Evolutionary conservation across 2,888 invertebrate genomes (phyloP).

Genomic region (Drosophila recens): DNA sequence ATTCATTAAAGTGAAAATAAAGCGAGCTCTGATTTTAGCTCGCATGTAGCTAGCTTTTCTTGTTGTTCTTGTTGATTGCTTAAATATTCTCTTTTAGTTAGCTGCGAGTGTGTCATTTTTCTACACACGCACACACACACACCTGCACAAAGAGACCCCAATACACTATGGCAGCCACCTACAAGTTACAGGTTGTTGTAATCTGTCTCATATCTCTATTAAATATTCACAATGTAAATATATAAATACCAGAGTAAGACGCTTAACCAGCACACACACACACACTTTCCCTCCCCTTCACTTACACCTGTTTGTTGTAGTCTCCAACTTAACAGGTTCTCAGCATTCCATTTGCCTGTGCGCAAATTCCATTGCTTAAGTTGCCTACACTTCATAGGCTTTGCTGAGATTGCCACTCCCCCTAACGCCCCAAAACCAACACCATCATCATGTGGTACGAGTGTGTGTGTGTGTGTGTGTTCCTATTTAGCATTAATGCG

Average conservation of each 20-base stretch:
- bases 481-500: slow-evolving; percentile 73
- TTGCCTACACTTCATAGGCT: slow-evolving; percentile 63
- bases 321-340: slow-evolving; percentile 15
- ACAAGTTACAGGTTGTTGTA: slow-evolving; percentile 69
- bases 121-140: slow-evolving; percentile 38
- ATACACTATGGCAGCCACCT: slow-evolving; percentile 12
- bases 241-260: slow-evolving; percentile 79
- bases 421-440: not conserved
- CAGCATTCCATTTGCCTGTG: slow-evolving; percentile 38
- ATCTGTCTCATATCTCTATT: slow-evolving; percentile 73
- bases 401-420: slow-evolving; percentile 49
- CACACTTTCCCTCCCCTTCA: slow-evolving; percentile 1
- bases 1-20: slow-evolving; percentile 70
- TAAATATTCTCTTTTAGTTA: slow-evolving; percentile 74
- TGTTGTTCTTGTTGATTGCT: slow-evolving; percentile 52
- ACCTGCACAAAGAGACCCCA: slow-evolving; percentile 12
- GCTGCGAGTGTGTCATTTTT: slow-evolving; percentile 56
- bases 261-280: slow-evolving; percentile 64
- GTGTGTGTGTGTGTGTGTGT: slow-evolving; percentile 28
- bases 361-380: slow-evolving; percentile 65
- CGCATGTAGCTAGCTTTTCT: slow-evolving; percentile 3
- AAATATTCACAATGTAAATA: slow-evolving; percentile 81
- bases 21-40: slow-evolving; percentile 22
- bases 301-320: not conserved
- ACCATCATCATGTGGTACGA: not conserved